Evolutionary conservation across 2,113 vertebrate species (phyloP), one percentile per base, ranked within the genome.

Genomic region (Chelonoidis abingdonii): DNA sequence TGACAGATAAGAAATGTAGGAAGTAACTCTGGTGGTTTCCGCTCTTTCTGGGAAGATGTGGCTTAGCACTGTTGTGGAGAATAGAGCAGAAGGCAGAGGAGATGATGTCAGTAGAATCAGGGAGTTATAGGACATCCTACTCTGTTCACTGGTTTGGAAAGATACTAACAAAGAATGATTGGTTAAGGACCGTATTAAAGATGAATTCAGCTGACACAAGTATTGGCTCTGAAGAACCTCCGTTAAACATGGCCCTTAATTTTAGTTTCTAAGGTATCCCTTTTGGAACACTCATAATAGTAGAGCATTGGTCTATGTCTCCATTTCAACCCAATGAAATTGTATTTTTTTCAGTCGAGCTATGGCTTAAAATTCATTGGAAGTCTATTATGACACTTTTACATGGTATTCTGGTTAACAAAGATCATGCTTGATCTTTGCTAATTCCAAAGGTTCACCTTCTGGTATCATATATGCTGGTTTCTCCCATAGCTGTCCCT

Each of bases 151-250:
- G 69, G 49, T 52, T 44, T 92, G 85, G 80, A 47, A 72, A 72
- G 8, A 72, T 35, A 29, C 19, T 54, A 94, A 94, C 52, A 86
- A 81, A 86, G 86, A 72, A 27, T 0, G 0, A 35, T 5, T 65
- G 83, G 29, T 93, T 50, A 91, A 83, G 12, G 78, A 31, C 57
- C 11, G 29, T 81, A 62, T 90, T 83, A 90, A 85, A 93, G 91
- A 76, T 82, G 2, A 38, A 27, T 90, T 59, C 75, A 96, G 50
- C 19, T 11, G 87, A 27, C 72, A 11, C 6, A 82, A 16, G 29
- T 93, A 8, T 80, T 78, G 86, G 69, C 44, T 80, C 13, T 16
- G 6, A 86, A n/a, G 83, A 12, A 78, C 25, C 12, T 78, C 24
- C 25, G 25, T 47, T 78, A 29, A 78, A 47, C 12, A 16, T 47